phyloP scores from a whole-genome alignment of 2,113 vertebrate genomes.

The Pluvianellus socialis region DNA sequence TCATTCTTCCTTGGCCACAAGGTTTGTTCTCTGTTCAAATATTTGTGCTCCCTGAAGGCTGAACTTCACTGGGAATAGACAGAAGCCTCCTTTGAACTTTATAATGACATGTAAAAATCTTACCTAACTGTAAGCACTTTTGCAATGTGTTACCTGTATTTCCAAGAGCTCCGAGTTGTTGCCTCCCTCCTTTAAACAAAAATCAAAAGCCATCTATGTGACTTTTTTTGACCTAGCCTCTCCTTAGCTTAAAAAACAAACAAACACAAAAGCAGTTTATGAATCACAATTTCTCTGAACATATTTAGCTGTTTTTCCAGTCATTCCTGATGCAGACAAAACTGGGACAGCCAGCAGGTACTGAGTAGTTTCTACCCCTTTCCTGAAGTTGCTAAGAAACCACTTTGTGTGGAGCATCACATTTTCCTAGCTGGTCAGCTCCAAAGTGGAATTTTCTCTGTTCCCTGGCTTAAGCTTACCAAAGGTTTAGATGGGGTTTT shows the following conservation, averaged over 20 bases:
- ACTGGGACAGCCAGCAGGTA: slow-evolving; percentile 41
- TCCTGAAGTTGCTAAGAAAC: slow-evolving; percentile 51
- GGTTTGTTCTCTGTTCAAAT: slow-evolving; percentile 16
- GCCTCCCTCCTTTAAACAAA: background rate
- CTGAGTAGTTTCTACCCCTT: slow-evolving; percentile 19
- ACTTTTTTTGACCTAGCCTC: background rate
- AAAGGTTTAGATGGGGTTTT: slow-evolving; percentile 18
- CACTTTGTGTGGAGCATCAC: slow-evolving; percentile 31
- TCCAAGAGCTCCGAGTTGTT: background rate
- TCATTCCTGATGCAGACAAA: background rate
- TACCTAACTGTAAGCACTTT: background rate
- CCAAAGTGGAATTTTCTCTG: slow-evolving; percentile 58
- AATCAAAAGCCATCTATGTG: slow-evolving; percentile 7
- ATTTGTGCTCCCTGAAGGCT: background rate
- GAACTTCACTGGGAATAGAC: background rate
- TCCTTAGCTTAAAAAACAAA: slow-evolving; percentile 24
- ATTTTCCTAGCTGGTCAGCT: slow-evolving; percentile 60
- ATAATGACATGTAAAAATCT: background rate
- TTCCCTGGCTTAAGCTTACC: slow-evolving; percentile 36
- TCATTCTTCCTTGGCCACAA: background rate
- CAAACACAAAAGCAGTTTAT: slow-evolving; percentile 31
- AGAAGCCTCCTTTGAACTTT: background rate
- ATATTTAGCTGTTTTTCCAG: slow-evolving; percentile 47
- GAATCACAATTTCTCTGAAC: slow-evolving; percentile 54
- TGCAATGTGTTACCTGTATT: background rate